Conservation (phyloP, 2,888 invertebrate genomes). For the Heliothis peltigera region DNA sequence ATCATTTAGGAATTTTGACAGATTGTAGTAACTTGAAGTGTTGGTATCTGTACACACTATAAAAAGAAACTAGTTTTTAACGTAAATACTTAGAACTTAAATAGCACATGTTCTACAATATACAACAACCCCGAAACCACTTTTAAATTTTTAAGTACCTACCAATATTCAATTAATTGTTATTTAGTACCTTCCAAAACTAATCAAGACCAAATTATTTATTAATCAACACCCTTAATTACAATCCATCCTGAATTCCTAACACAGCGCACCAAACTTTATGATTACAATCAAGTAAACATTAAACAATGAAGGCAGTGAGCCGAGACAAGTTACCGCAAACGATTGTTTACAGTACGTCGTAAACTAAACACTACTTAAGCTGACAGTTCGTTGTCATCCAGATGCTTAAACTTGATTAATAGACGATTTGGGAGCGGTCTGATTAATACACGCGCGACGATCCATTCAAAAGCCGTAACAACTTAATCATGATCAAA, state of each 20-base stretch:
- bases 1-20: too few relatives aligned
- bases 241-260: constrained; percentile 33
- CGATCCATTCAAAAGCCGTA: constrained; percentile 76
- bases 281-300: constrained; percentile 79
- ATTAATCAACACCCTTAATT: constrained; percentile 42
- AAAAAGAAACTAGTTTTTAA: too few relatives aligned
- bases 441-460: constrained; percentile 83
- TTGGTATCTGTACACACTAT: too few relatives aligned
- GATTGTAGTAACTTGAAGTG: too few relatives aligned
- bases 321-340: constrained; percentile 79
- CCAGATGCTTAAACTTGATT: constrained; percentile 88
- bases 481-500: constrained; percentile 82
- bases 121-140: too few relatives aligned
- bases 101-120: too few relatives aligned
- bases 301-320: constrained; percentile 80
- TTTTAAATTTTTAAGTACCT: too few relatives aligned
- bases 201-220: constrained; percentile 37
- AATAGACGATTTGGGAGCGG: constrained; percentile 85
- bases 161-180: background rate
- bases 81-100: too few relatives aligned
- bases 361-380: constrained; percentile 88
- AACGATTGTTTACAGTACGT: constrained; percentile 83
- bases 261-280: constrained; percentile 58
- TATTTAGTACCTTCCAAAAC: constrained; percentile 22
- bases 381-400: constrained; percentile 87